Evolutionary conservation across 2,888 invertebrate genomes (phyloP), one percentile per base, ranked within the genome.

Genomic region (Mythimna ferrago): DNA sequence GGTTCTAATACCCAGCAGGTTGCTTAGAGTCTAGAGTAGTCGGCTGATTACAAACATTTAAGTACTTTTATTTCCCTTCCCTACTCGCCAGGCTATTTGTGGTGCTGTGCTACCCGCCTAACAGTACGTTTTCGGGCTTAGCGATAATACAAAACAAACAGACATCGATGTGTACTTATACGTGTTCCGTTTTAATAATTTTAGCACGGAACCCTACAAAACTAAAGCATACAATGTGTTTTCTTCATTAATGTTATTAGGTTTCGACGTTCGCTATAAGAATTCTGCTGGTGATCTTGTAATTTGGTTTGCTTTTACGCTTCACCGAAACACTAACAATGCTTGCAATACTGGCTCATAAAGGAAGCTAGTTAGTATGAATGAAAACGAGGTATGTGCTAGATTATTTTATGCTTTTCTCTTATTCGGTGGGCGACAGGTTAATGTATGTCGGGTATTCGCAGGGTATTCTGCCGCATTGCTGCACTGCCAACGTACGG

Each of bases 211-310:
- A 63, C 26, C 9, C 14, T 5, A 48, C 16, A 21, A 61, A 51
- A 57, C 35, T 62, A 56, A 63, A 70, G n/a, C 10, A 35, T 11
- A 65, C 54, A 21, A 6, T 68, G 41, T 72, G 44, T 71, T 83
- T 73, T 71, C 70, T 74, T 76, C 61, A 57, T 73, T 76, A 67
- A 68, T 58, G 9, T 70, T 68, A 70, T 71, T 64, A 54, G 54
- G 26, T 71, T 82, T 61, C 57, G 19, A 56, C 60, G 56, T 63
- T 32, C 32, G 16, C 58, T 32, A 21, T 54, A 64, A 65, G 16
- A 51, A 74, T 78, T 82, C 54, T 71, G 57, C 56, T 26, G 7
- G 70, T 61, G 16, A 66, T 65, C 14, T 56, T 62, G 51, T 71
- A 41, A 73, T 73, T 82, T 41, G 16, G 35, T 51, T 60, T 48